Conservation (phyloP, 2,113 vertebrate species). For the Narcine bancroftii region DNA sequence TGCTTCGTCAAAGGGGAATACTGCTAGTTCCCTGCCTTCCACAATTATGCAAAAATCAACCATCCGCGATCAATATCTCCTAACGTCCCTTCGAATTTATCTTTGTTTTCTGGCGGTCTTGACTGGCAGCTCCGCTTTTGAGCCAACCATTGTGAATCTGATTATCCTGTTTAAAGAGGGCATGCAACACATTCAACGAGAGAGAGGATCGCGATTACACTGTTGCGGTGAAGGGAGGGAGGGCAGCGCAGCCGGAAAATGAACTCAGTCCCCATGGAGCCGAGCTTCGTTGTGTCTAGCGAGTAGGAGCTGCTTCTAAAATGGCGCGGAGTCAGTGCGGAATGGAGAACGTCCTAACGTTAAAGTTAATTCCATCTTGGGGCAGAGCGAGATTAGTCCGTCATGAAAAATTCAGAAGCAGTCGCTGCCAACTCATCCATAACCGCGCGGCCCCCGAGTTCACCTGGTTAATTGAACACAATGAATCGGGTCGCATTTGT, state of each 20-base stretch:
- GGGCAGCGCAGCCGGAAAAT: conserved; percentile 29
- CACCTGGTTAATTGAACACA: conserved; percentile 4
- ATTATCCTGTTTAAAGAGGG: conserved; percentile 27
- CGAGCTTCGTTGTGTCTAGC: conserved; percentile 33
- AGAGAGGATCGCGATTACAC: background rate
- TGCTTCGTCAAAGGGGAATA: conserved; percentile 51
- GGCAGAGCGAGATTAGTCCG: background rate
- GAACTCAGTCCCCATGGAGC: conserved; percentile 15
- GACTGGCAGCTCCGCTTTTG: conserved; percentile 39
- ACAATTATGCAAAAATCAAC: conserved; percentile 52
- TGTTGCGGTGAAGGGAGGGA: conserved; percentile 12
- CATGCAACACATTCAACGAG: background rate
- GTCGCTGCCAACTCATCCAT: background rate
- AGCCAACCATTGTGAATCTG: conserved; percentile 39
- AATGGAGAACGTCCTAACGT: conserved; percentile 24
- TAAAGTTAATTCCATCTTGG: conserved; percentile 14
- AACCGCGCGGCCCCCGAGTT: background rate
- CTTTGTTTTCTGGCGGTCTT: conserved; percentile 18
- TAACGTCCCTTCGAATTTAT: conserved; percentile 42
- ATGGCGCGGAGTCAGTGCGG: conserved; percentile 38
- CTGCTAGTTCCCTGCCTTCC: conserved; percentile 50
- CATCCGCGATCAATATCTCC: conserved; percentile 47
- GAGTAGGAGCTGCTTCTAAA: conserved; percentile 39
- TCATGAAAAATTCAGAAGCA: background rate
- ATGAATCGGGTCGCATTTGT: too few relatives aligned